phyloP scores from a whole-genome alignment of 2,888 invertebrate genomes.

The Acanthosoma haemorrhoidale region DNA sequence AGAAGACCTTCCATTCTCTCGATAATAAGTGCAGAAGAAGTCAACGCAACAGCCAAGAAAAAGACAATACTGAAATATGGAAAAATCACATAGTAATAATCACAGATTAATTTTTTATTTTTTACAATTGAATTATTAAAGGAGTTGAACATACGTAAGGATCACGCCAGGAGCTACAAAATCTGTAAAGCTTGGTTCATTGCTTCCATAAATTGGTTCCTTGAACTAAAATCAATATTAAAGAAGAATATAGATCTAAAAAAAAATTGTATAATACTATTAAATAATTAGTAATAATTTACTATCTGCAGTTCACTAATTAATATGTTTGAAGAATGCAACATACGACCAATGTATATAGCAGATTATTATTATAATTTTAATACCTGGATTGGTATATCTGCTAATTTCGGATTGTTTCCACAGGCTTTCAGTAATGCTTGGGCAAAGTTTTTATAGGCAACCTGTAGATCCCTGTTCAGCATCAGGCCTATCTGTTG shows the following conservation, averaged over 20 bases:
- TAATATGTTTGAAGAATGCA: neutral
- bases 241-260: too few species aligned
- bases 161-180: constrained; percentile 95
- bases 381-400: constrained; percentile 66
- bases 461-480: constrained; percentile 75
- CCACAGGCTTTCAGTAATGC: constrained; percentile 65
- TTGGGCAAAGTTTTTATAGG: constrained; percentile 79
- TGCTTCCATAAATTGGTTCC: constrained; percentile 81
- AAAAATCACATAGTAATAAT: neutral
- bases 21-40: constrained; percentile 84
- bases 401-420: constrained; percentile 78
- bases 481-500: constrained; percentile 90
- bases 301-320: neutral
- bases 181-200: constrained; percentile 87
- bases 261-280: neutral
- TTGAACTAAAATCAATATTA: constrained; percentile 63
- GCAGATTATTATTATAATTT: neutral
- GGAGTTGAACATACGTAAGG: constrained; percentile 64
- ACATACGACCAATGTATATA: neutral
- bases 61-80: constrained; percentile 75
- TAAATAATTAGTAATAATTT: neutral
- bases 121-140: neutral
- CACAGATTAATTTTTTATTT: neutral
- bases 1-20: constrained; percentile 86
- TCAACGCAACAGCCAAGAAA: constrained; percentile 90